phyloP scores from a whole-genome alignment of 2,888 invertebrate species.

The Mythimna pallens region DNA sequence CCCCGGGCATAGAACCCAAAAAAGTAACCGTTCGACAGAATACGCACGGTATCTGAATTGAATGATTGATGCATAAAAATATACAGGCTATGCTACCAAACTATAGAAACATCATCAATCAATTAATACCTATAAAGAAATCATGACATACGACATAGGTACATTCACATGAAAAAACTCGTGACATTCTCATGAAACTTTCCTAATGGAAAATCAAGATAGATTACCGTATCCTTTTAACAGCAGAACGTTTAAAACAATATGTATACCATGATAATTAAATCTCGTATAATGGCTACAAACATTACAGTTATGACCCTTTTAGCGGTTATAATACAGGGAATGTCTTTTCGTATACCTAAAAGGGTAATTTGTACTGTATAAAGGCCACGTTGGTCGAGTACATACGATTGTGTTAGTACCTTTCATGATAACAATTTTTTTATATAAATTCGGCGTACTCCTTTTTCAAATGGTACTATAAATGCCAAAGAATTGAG shows the following conservation, averaged over 20 bases:
- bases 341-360: background rate
- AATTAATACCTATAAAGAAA: background rate
- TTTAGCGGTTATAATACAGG: slow-evolving; percentile 29
- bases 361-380: slow-evolving; percentile 17
- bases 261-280: slow-evolving; percentile 37
- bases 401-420: background rate
- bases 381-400: background rate
- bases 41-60: background rate
- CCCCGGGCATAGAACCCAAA: too few species aligned
- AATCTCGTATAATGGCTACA: slow-evolving; percentile 43
- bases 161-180: background rate
- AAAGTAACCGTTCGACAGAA: too few species aligned
- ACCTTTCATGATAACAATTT: too few species aligned
- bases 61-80: background rate
- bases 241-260: slow-evolving; percentile 36
- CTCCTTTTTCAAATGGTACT: too few species aligned
- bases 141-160: too few species aligned
- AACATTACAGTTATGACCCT: slow-evolving; percentile 47
- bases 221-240: background rate
- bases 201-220: slow-evolving; percentile 5
- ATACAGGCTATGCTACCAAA: background rate
- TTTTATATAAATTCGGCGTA: too few species aligned
- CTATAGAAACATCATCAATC: background rate
- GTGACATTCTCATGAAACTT: background rate
- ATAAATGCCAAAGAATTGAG: too few species aligned